These are phyloP conservation scores for Proteles cristata DNA, from an alignment of 2,113 vertebrate species.

Conservation along the genomic window DNA sequence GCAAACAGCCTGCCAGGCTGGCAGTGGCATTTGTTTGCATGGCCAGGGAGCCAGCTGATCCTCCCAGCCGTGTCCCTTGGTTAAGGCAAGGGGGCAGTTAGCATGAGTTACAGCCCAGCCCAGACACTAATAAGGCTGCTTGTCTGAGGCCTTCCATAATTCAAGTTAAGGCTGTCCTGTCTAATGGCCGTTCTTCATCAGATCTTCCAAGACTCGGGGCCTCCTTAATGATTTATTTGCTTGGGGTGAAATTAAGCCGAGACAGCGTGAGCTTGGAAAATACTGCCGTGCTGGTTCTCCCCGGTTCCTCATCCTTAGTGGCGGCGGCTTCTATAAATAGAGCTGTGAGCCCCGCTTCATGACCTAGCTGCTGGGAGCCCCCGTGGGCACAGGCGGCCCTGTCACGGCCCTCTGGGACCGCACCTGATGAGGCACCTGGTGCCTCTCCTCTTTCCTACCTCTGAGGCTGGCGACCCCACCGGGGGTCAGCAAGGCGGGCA, in stretches of 20 bases:
- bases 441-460: background rate
- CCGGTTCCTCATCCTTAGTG: background rate
- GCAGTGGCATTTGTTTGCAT: background rate
- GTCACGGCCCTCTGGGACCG: background rate
- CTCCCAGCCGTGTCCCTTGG: background rate
- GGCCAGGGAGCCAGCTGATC: background rate
- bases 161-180: slow-evolving; percentile 51
- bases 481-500: background rate
- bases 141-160: slow-evolving; percentile 69
- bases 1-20: background rate
- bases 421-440: background rate
- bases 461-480: background rate
- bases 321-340: slow-evolving; percentile 70
- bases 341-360: background rate
- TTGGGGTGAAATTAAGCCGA: slow-evolving; percentile 75
- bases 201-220: slow-evolving; percentile 69
- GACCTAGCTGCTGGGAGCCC: slow-evolving; percentile 30
- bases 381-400: background rate
- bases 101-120: slow-evolving; percentile 63
- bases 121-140: slow-evolving; percentile 76
- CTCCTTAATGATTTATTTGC: slow-evolving; percentile 80
- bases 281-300: slow-evolving; percentile 43
- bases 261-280: slow-evolving; percentile 73
- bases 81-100: slow-evolving; percentile 47
- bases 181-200: slow-evolving; percentile 70